Conservation (phyloP, 2,113 vertebrate species). For the Piaya cayana region DNA sequence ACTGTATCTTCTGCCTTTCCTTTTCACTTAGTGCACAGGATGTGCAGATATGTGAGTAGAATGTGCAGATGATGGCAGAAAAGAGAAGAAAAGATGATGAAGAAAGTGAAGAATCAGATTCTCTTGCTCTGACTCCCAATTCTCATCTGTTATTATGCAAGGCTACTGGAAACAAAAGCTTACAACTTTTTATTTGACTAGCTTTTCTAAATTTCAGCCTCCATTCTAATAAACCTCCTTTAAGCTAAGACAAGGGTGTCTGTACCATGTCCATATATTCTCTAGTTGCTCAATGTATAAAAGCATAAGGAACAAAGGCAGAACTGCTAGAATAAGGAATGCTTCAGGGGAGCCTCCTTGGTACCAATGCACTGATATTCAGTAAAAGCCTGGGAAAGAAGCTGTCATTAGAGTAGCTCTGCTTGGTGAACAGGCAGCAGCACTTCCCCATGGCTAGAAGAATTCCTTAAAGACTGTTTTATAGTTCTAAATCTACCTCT, state of each 20-base stretch:
- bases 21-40: neutral
- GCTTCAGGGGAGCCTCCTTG: neutral
- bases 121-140: neutral
- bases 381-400: neutral
- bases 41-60: neutral
- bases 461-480: neutral
- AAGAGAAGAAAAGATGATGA: neutral
- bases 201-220: neutral
- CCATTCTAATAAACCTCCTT: neutral
- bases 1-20: neutral
- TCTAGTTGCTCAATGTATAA: neutral
- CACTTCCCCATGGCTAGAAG: neutral
- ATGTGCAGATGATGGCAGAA: neutral
- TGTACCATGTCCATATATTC: neutral
- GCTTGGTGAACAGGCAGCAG: neutral
- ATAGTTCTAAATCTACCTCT: neutral
- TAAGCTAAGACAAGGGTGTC: neutral
- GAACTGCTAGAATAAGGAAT: neutral
- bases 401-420: neutral
- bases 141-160: neutral
- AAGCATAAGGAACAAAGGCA: neutral
- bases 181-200: neutral
- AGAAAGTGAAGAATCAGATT: neutral
- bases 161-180: neutral
- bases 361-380: neutral